These are phyloP conservation scores for Meiosimyza platycephala DNA, from an alignment of 2,888 invertebrate genomes.

Conservation along the genomic window DNA sequence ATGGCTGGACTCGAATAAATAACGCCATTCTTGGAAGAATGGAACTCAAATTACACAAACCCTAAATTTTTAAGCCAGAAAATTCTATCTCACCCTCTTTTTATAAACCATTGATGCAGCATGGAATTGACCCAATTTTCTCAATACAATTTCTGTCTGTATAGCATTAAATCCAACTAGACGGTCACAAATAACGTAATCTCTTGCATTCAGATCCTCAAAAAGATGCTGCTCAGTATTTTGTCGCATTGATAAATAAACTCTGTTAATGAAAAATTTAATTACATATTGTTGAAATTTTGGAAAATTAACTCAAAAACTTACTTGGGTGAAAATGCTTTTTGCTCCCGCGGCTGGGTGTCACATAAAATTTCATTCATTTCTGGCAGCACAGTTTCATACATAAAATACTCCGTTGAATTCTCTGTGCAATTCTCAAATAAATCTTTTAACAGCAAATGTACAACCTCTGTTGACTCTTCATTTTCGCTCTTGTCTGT, in stretches of 20 bases:
- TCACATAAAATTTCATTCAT: slow-evolving; percentile 19
- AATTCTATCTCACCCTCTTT: no score
- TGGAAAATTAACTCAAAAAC: neutral
- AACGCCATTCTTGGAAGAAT: no score
- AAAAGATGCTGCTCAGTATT: slow-evolving; percentile 23
- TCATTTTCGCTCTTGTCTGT: neutral
- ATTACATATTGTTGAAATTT: neutral
- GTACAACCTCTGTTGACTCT: neutral
- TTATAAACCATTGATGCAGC: slow-evolving; percentile 67
- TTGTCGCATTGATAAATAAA: slow-evolving; percentile 9
- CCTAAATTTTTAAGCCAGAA: no score
- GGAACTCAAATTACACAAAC: no score
- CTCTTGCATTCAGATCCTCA: slow-evolving; percentile 61
- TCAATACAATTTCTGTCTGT: slow-evolving; percentile 65
- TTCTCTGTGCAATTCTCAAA: slow-evolving; percentile 15
- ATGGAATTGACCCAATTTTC: slow-evolving; percentile 68
- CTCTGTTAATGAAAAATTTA: neutral
- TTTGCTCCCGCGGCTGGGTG: neutral
- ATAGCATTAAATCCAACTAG: slow-evolving; percentile 67
- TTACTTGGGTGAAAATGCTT: slow-evolving; percentile 24
- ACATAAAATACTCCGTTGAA: slow-evolving; percentile 33
- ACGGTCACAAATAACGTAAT: slow-evolving; percentile 67
- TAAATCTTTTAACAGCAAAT: slow-evolving; percentile 33
- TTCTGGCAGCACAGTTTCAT: slow-evolving; percentile 24
- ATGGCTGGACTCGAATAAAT: no score